Conservation (phyloP, 2,797 vertebrate species). For the Babyrousa celebensis region DNA sequence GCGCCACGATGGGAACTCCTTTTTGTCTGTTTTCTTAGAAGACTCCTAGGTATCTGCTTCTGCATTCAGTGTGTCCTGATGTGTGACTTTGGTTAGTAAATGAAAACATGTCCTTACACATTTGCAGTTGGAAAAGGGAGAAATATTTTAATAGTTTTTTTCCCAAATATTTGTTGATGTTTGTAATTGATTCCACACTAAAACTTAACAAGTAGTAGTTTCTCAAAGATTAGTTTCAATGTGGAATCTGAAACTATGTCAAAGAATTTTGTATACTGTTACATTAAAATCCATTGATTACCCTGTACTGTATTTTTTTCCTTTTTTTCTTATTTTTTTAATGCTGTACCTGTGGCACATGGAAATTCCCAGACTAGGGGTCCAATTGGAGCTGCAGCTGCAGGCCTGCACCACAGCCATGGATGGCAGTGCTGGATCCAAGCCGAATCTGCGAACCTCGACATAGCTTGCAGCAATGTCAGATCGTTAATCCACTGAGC, state of each 20-base stretch:
- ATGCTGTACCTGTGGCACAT: too few species aligned
- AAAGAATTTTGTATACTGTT: neutral
- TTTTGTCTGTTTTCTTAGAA: neutral
- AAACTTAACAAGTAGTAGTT: slow-evolving; percentile 1
- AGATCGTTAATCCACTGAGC: too few species aligned
- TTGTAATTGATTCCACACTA: slow-evolving; percentile 7
- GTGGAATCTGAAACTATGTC: slow-evolving; percentile 12
- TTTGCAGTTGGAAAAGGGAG: neutral
- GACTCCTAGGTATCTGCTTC: neutral
- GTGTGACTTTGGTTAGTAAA: neutral
- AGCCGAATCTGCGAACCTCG: too few species aligned
- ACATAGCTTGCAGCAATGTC: too few species aligned
- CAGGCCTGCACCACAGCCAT: too few species aligned
- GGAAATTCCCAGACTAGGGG: too few species aligned
- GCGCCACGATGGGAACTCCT: neutral
- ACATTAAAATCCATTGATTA: slow-evolving; percentile 12
- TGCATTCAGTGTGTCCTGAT: neutral
- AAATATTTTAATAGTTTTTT: slow-evolving; percentile 19
- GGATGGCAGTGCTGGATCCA: too few species aligned
- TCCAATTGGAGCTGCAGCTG: too few species aligned
- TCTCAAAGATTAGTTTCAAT: slow-evolving; percentile 14
- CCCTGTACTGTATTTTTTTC: too few species aligned
- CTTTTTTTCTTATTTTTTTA: too few species aligned
- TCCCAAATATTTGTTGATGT: neutral
- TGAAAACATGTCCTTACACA: neutral